A percentile compares a stretch with the other conserved stretches of the same genome.
Evolutionary conservation across 1,140 invertebrate genomes (phyloP).

Genomic region (Halesus radiatus): DNA sequence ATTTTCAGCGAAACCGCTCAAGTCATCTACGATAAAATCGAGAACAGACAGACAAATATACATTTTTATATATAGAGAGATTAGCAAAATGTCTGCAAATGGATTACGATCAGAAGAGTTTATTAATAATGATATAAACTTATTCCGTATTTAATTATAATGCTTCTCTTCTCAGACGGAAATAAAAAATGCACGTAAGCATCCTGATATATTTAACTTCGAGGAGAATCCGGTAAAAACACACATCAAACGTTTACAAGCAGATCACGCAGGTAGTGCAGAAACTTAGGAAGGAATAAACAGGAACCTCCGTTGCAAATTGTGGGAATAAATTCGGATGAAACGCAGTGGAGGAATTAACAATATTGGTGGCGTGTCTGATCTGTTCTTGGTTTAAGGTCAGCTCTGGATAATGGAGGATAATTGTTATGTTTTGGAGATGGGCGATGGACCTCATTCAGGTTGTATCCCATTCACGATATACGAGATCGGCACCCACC

Average conservation of each 20-base stretch:
- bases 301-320: neutral
- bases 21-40: too few species aligned
- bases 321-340: neutral
- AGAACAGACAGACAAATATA: too few species aligned
- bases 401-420: neutral
- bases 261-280: neutral
- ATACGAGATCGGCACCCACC: neutral
- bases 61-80: too few species aligned
- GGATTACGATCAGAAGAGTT: too few species aligned
- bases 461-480: conserved; percentile 5
- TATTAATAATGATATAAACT: too few species aligned
- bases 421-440: conserved; percentile 20
- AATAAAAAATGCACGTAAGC: too few species aligned
- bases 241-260: conserved; percentile 1
- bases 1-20: too few species aligned
- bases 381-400: neutral
- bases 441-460: conserved; percentile 4
- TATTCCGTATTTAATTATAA: too few species aligned
- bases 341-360: neutral
- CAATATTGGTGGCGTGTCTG: neutral
- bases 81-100: too few species aligned
- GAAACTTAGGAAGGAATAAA: neutral
- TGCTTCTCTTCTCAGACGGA: too few species aligned
- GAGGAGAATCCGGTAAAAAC: too few species aligned
- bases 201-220: too few species aligned